Evolutionary conservation across 2,888 invertebrate genomes (phyloP), one percentile per base, ranked within the genome.

Genomic region (Epinotia ramella): DNA sequence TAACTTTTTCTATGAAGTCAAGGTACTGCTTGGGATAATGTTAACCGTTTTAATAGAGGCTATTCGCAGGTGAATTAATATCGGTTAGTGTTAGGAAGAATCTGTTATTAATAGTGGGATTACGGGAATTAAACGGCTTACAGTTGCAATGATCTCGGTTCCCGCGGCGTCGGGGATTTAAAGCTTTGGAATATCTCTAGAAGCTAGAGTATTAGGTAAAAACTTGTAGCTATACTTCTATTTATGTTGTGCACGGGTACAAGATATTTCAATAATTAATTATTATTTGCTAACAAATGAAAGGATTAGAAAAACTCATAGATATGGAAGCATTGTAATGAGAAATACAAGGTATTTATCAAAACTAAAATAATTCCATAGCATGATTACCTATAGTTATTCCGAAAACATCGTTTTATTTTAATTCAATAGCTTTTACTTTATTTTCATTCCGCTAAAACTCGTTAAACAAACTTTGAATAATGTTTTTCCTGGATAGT

Each of bases 61-160:
- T 60, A 75, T 71, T 75, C 70, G 75, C 75, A 46, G 40, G 69
- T 71, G 75, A 75, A 75, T 75, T 75, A 71, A 75, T 71, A 75
- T 71, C 70, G 65, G 65, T 53, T 53, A 68, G 67, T 73, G 73
- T 67, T 73, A 71, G 75, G 60, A 71, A 60, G 59, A 71, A 75
- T 70, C 70, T 70, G 65, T 71, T 75, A 75, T 75, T 75, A 75
- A 65, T 18, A 65, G 75, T 62, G 73, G 73, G 53, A 66, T 71
- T 75, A 75, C 70, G 24, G 75, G 70, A 66, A 75, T 71, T 75
- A 75, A 71, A 75, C 13, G 49, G 49, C 24, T 18, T 16, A 69
- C 69, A 60, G 69, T 69, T 60, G 69, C 69, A 69, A 20, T 24
- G 16, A 33, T 59, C 16, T n/a, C 59, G 28, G 49, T 64, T 65